Conservation (phyloP, 2,797 vertebrate species). For the Chaenodraco wilsoni region DNA sequence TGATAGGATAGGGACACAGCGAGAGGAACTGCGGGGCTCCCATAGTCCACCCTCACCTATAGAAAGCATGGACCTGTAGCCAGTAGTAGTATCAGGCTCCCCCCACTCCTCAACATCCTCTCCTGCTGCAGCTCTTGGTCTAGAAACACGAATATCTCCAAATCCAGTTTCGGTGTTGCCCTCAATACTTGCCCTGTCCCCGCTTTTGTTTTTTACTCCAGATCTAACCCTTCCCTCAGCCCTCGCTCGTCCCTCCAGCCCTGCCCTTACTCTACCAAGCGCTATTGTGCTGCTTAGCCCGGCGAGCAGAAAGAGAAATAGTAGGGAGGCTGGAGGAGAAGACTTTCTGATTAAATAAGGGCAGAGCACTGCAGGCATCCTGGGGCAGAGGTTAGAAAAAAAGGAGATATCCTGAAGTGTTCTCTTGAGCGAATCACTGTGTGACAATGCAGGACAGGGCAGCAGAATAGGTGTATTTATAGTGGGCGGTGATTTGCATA, state of each 20-base stretch:
- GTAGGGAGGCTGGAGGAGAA: slow-evolving; percentile 29
- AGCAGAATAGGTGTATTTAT: slow-evolving; percentile 81
- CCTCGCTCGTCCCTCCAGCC: slow-evolving; percentile 28
- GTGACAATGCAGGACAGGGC: slow-evolving; percentile 47
- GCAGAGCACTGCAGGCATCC: slow-evolving; percentile 38
- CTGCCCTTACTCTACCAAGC: slow-evolving; percentile 35
- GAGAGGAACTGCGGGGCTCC: slow-evolving; percentile 82
- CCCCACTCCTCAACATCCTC: slow-evolving; percentile 39
- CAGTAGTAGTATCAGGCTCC: slow-evolving; percentile 28
- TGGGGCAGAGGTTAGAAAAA: slow-evolving; percentile 17
- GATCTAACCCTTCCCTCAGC: slow-evolving; percentile 42
- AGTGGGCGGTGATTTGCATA: slow-evolving; percentile 76
- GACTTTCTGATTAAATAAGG: slow-evolving; percentile 39
- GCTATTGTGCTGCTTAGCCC: slow-evolving; percentile 36
- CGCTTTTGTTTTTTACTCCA: slow-evolving; percentile 43
- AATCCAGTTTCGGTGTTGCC: slow-evolving; percentile 38
- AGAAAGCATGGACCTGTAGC: slow-evolving; percentile 48
- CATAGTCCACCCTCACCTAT: slow-evolving; percentile 66
- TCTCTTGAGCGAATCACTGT: slow-evolving; percentile 34
- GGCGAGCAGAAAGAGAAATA: slow-evolving; percentile 71
- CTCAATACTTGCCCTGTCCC: slow-evolving; percentile 23
- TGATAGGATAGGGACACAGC: slow-evolving; percentile 82
- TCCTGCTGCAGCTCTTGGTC: slow-evolving; percentile 20
- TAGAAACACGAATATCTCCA: slow-evolving; percentile 34
- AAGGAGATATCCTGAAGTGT: slow-evolving; percentile 31